Conservation (phyloP, 2,888 invertebrate genomes). For the Cephus runcator region DNA sequence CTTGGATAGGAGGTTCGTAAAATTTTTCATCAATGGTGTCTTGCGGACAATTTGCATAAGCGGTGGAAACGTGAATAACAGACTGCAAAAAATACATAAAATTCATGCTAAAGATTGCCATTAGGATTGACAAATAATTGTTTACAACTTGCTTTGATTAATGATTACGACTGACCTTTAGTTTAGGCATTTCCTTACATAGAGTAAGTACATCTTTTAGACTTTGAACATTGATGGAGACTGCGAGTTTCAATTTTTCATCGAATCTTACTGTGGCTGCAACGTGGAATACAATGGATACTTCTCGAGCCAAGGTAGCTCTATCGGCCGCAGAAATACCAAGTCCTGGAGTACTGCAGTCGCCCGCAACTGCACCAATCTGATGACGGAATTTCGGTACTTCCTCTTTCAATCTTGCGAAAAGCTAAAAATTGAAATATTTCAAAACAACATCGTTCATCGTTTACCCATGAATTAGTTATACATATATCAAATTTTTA, state of each 20-base stretch:
- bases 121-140: neutral
- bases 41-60: slow-evolving; percentile 69
- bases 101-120: neutral
- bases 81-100: slow-evolving; percentile 52
- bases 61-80: slow-evolving; percentile 71
- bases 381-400: slow-evolving; percentile 74
- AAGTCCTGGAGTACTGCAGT: slow-evolving; percentile 71
- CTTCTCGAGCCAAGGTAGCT: slow-evolving; percentile 67
- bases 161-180: slow-evolving; percentile 66
- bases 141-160: neutral
- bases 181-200: slow-evolving; percentile 73
- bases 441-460: neutral
- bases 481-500: neutral
- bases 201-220: slow-evolving; percentile 74
- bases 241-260: slow-evolving; percentile 78
- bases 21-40: slow-evolving; percentile 68
- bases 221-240: slow-evolving; percentile 79
- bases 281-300: slow-evolving; percentile 70
- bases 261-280: slow-evolving; percentile 76
- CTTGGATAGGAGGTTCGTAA: slow-evolving; percentile 68
- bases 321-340: slow-evolving; percentile 72
- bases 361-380: slow-evolving; percentile 70
- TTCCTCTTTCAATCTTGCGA: slow-evolving; percentile 68
- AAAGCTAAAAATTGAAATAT: slow-evolving; percentile 64
- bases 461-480: neutral